Evolutionary conservation across 2,797 vertebrate species (phyloP), one percentile per base, ranked within the genome.

Genomic region (Micromesistius poutassou): DNA sequence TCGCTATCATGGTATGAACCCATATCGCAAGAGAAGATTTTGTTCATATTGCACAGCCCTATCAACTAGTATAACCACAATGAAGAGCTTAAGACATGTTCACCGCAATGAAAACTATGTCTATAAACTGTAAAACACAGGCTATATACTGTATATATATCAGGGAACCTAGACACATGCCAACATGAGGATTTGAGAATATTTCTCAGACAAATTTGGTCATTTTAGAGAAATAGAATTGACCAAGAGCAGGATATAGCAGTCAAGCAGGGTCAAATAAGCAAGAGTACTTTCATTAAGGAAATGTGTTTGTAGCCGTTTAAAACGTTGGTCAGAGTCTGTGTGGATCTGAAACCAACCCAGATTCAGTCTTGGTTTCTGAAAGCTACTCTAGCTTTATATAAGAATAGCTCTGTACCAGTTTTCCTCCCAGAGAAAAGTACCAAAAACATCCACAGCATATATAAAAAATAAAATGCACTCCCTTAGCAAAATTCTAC

Each of bases 211-310:
- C 46, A 55, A 55, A 55, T n/a, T 50, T 50, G 42, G 13, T 13
- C 19, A 55, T 55, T 55, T 55, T 22, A 19, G 46, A 46, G 13
- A 46, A 55, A 6, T 19, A 25, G 12, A 62, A 22, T 55, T 62
- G 55, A 9, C n/a, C 55, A 7, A 62, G 50, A n/a, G 16, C 19
- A 50, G 14, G 22, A 50, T 5, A 3, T 36, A 36, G 35, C 35
- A 36, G 35, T 5, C 35, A 36, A 36, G 6, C 35, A 36, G 35
- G 35, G 35, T 36, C 35, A 5, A 42, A 42, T 42, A n/a, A n/a
- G n/a, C n/a, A n/a, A n/a, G 19, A 55, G 46, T 62, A 62, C 55
- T 62, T 62, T 62, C 55, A 62, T 62, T n/a, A n/a, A n/a, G 55
- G 55, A 62, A n/a, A 62, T 62, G 55, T 10, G 55, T 62, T 8